A percentile compares a stretch with the other conserved stretches of the same genome.
phyloP scores from a whole-genome alignment of 1,140 invertebrate genomes.

The Archegozetes longisetosus region DNA sequence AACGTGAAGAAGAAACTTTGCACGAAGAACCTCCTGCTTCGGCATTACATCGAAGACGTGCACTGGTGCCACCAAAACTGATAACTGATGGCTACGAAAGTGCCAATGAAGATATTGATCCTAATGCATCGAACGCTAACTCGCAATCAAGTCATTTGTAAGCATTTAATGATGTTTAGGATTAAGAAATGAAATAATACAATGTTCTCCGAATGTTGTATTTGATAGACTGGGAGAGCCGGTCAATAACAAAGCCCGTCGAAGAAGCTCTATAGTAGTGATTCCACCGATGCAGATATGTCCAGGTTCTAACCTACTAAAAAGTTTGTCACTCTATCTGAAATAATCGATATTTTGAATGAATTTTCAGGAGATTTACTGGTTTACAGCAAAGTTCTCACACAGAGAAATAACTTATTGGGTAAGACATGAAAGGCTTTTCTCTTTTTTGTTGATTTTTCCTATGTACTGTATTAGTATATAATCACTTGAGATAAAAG shows the following conservation, averaged over 20 bases:
- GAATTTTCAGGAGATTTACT: constrained; percentile 28
- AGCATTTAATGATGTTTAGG: background rate
- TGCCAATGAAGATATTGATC: constrained; percentile 19
- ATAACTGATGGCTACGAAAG: constrained; percentile 22
- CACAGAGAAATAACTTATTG: constrained; percentile 30
- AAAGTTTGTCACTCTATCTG: background rate
- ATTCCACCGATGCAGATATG: constrained; percentile 41
- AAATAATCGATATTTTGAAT: background rate
- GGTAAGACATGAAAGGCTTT: constrained; percentile 8
- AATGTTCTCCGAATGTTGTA: background rate
- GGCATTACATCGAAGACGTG: constrained; percentile 30
- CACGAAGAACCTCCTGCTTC: constrained; percentile 30
- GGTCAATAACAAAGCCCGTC: constrained; percentile 18
- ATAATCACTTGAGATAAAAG: no score
- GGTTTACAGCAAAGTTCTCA: constrained; percentile 38
- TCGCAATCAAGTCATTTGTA: background rate
- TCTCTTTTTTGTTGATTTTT: constrained; percentile 4
- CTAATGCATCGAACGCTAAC: background rate
- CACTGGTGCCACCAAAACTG: constrained; percentile 35
- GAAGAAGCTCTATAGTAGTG: constrained; percentile 37
- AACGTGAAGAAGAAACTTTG: constrained; percentile 22
- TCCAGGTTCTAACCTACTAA: constrained; percentile 25
- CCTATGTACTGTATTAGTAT: background rate
- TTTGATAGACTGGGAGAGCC: background rate
- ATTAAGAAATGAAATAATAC: no score